Base-by-base conservation (phyloP, 2,113 vertebrate genomes). In the Cryptoleucopteryx plumbea region DNA sequence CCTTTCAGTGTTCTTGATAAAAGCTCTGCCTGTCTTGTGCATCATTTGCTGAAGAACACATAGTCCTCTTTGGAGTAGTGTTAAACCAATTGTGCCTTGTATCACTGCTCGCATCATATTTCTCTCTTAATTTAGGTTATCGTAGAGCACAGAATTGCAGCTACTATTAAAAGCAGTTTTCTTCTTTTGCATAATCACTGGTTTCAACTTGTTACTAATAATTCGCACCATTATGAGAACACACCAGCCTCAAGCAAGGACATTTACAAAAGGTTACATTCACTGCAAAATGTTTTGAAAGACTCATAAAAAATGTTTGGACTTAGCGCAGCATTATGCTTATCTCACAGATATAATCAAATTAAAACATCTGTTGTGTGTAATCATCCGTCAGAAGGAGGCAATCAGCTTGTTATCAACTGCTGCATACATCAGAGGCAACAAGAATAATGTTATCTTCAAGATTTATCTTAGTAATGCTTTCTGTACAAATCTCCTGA, bases 291-390 rank as follows among this genome's bases (percentile, higher is more conserved):
- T 74, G 40, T 95, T 96, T 95, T 95, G 91, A 90, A 87, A 88
- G 93, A 74, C 71, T 77, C 67, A 20, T 16, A 88, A 81, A 59
- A 96, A 95, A 47, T 92, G 79, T 88, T 97, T 93, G 87, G 82
- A 96, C 88, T 93, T 94, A 82, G 80, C 48, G 53, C 67, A 65
- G 81, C 59, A 89, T 88, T 95, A 78, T 71, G 90, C 92, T 98
- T 98, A 96, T 96, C 93, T 97, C 77, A 47, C n/a, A 92, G 93
- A 87, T 93, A 89, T 86, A 96, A 95, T 93, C 91, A 97, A 95
- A 95, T 95, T 88, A 94, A 96, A 96, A 86, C 92, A 93, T 95
- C 92, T 97, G 88, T 80, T 87, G 59, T 62, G 22, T 75, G 85
- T 70, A 96, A 93, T 94, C 92, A 83, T 94, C 94, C 8, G 0